phyloP scores from a whole-genome alignment of 92 coral and sea anemone species.

The Hydrozoanthus gracilis region DNA sequence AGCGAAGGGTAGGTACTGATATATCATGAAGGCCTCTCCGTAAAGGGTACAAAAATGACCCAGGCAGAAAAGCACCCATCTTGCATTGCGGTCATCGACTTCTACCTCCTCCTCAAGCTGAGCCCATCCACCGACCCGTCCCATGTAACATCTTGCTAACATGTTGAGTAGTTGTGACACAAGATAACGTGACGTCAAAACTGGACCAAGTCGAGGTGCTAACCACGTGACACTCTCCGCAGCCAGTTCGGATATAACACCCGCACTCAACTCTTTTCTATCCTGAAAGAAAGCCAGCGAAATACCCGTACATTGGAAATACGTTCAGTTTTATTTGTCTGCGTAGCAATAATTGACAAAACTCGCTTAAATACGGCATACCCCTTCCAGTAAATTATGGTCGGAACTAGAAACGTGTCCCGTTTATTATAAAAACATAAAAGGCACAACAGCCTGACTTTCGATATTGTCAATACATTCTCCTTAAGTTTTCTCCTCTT shows the following conservation, averaged over 20 bases:
- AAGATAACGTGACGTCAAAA: slow-evolving; percentile 84
- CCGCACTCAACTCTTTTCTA: slow-evolving; percentile 22
- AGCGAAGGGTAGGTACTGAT: slow-evolving; percentile 87
- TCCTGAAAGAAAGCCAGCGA: too few species aligned
- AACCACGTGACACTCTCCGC: slow-evolving; percentile 94
- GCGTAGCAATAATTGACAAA: too few species aligned
- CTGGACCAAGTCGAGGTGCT: slow-evolving; percentile 94
- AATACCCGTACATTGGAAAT: too few species aligned
- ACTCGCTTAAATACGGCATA: too few species aligned
- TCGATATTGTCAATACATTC: too few species aligned
- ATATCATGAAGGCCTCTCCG: slow-evolving; percentile 87
- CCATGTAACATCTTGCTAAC: slow-evolving; percentile 89
- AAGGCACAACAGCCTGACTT: too few species aligned
- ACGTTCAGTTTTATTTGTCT: too few species aligned
- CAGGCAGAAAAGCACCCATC: slow-evolving; percentile 90
- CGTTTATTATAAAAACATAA: too few species aligned
- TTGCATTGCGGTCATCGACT: slow-evolving; percentile 84
- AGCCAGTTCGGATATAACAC: slow-evolving; percentile 71
- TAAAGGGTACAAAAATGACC: slow-evolving; percentile 83
- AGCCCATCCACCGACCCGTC: slow-evolving; percentile 60
- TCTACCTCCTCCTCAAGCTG: slow-evolving; percentile 75
- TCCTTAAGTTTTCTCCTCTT: too few species aligned
- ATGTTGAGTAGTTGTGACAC: slow-evolving; percentile 82
- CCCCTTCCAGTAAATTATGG: too few species aligned
- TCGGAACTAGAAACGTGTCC: neutral